A percentile compares a stretch with the other conserved stretches of the same genome.
Evolutionary conservation across 2,113 vertebrate genomes (phyloP).

Genomic region (Oryzias celebensis): DNA sequence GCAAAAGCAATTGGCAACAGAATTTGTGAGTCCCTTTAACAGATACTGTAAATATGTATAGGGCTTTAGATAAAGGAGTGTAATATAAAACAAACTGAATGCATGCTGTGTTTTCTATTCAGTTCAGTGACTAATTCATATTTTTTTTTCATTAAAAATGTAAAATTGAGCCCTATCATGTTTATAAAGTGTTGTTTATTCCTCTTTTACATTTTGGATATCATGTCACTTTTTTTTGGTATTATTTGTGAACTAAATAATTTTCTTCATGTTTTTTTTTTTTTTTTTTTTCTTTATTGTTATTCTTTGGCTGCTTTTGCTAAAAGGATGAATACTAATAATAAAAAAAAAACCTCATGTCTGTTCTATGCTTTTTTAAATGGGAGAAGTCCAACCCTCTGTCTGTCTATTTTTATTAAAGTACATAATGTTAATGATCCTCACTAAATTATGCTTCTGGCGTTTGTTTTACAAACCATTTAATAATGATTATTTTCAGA

Average conservation of each 20-base stretch:
- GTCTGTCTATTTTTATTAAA: slow-evolving; percentile 13
- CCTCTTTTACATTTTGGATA: slow-evolving; percentile 30
- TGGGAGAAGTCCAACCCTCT: slow-evolving; percentile 5
- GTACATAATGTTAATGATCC: too few species aligned
- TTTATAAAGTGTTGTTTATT: slow-evolving; percentile 38
- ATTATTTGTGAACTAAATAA: neutral
- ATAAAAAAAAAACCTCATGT: slow-evolving; percentile 7
- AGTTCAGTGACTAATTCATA: slow-evolving; percentile 82
- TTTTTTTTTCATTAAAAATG: slow-evolving; percentile 59
- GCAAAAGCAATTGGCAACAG: slow-evolving; percentile 90
- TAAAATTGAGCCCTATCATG: slow-evolving; percentile 67
- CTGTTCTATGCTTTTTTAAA: slow-evolving; percentile 19
- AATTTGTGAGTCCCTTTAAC: slow-evolving; percentile 99
- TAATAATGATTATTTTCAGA: neutral
- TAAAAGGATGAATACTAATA: slow-evolving; percentile 81
- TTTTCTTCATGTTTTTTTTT: slow-evolving; percentile 34
- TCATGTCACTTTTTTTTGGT: slow-evolving; percentile 44
- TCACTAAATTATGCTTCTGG: too few species aligned
- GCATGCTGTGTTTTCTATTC: slow-evolving; percentile 88
- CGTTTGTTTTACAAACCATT: too few species aligned
- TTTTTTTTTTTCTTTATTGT: slow-evolving; percentile 16
- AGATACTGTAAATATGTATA: slow-evolving; percentile 87
- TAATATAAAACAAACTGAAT: slow-evolving; percentile 86
- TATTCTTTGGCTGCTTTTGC: slow-evolving; percentile 79
- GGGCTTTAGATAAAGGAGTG: slow-evolving; percentile 85